These are phyloP conservation scores for Rhopalosiphum nymphaeae DNA, from an alignment of 2,888 invertebrate species.

Conservation along the genomic window DNA sequence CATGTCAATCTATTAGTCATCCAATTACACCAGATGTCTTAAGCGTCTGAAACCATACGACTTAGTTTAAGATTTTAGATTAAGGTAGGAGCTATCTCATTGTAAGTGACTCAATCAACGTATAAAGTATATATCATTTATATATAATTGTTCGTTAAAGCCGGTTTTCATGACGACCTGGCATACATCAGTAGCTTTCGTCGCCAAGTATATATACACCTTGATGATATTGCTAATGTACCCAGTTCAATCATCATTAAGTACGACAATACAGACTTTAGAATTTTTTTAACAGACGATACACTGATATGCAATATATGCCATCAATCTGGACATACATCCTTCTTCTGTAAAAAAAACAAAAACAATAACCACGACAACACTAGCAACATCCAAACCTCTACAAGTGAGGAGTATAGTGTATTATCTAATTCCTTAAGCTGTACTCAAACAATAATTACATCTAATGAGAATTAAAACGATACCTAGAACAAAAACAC, in stretches of 20 bases:
- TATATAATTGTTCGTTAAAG: slow-evolving; percentile 31
- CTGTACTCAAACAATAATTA: no score
- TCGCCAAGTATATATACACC: slow-evolving; percentile 8
- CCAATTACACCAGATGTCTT: no score
- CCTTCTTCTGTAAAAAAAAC: not conserved
- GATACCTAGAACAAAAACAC: no score
- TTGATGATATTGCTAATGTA: not conserved
- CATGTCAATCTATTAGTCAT: no score
- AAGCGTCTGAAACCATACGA: no score
- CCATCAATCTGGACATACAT: not conserved
- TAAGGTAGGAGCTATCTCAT: no score
- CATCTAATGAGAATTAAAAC: no score
- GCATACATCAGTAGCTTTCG: slow-evolving; percentile 2
- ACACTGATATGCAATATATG: not conserved
- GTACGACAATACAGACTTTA: not conserved
- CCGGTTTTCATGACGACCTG: not conserved
- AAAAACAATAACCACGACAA: not conserved
- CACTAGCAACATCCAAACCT: not conserved
- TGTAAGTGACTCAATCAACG: no score
- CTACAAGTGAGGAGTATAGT: no score
- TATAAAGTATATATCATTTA: no score
- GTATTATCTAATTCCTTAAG: no score
- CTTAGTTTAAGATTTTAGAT: no score
- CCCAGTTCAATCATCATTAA: not conserved
- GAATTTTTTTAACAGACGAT: slow-evolving; percentile 11